Evolutionary conservation across 2,113 vertebrate genomes (phyloP), one percentile per base, ranked within the genome.

Genomic region (Antigone vipio): DNA sequence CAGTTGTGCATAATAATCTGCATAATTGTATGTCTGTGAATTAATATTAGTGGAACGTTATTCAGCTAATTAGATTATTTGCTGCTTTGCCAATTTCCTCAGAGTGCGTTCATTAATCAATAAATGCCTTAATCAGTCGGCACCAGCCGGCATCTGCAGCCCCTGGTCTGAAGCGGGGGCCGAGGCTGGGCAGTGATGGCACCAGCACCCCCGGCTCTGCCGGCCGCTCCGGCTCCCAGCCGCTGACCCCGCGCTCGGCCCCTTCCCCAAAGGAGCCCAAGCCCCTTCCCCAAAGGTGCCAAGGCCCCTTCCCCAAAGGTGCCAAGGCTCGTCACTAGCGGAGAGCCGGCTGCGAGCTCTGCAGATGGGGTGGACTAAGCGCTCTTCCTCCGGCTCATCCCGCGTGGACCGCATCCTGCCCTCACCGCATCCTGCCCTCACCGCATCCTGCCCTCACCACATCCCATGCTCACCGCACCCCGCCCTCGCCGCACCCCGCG

Each of bases 321-420:
- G 26, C 34, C 27, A 38, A 23, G 40, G 29, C 42, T 4, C 5
- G 0, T 12, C 52, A 9, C 21, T 15, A 26, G 52, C 2, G 6
- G 78, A 44, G 76, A 38, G 42, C 52, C 52, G 3, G 8, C 47
- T 10, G 50, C 2, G 5, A 34, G 52, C 34, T 40, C 63, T 3
- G 2, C n/a, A 3, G 38, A 9, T 0, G 3, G 4, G 21, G 35
- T 8, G 26, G 11, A 47, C 12, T 5, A 38, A 26, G 59, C 5
- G 3, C 23, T 10, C 9, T 27, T 12, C 53, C 78, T 58, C 10
- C 44, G 29, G 49, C 44, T 18, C 64, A 20, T 30, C 40, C 63
- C 50, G 18, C 3, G 0, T 1, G 2, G 38, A 30, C 11, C 9
- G 2, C 38, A 26, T 45, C 53, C 45, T 44, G 38, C 38, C 38